A percentile compares a stretch with the other conserved stretches of the same genome.
Evolutionary conservation across 2,113 vertebrate genomes (phyloP).

Genomic region (Marmota monax): DNA sequence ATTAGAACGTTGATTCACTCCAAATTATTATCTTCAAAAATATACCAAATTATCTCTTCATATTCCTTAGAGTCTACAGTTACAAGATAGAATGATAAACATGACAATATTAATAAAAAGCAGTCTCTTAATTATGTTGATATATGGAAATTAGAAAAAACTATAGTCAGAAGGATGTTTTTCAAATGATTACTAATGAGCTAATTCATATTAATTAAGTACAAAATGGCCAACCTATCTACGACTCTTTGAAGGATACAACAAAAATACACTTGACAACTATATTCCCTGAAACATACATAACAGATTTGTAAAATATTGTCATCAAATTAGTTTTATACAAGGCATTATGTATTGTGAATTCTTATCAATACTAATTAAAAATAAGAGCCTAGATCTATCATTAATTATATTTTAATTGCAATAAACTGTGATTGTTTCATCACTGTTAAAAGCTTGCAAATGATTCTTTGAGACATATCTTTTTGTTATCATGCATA

Average conservation of each 20-base stretch:
- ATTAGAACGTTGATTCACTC: background rate
- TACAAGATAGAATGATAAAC: background rate
- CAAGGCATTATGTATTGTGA: background rate
- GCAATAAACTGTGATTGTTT: slow-evolving; percentile 6
- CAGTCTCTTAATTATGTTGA: slow-evolving; percentile 40
- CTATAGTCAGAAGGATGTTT: background rate
- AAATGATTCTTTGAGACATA: slow-evolving; percentile 7
- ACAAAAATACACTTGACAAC: slow-evolving; percentile 45
- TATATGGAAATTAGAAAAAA: background rate
- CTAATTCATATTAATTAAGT: slow-evolving; percentile 57
- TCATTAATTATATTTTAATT: slow-evolving; percentile 69
- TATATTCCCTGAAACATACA: slow-evolving; percentile 31
- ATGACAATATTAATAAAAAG: slow-evolving; percentile 40
- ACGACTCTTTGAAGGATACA: slow-evolving; percentile 43
- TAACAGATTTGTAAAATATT: slow-evolving; percentile 58
- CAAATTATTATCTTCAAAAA: background rate
- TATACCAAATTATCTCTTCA: background rate
- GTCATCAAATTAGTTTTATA: slow-evolving; percentile 44
- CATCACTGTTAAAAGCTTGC: background rate
- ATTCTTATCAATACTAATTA: slow-evolving; percentile 65
- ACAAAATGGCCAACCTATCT: slow-evolving; percentile 58
- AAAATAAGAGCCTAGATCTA: background rate
- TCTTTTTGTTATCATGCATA: background rate
- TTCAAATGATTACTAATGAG: slow-evolving; percentile 14
- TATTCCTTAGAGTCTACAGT: background rate